Base-by-base conservation (phyloP, 2,113 vertebrate genomes). In the Myxocyprinus asiaticus region DNA sequence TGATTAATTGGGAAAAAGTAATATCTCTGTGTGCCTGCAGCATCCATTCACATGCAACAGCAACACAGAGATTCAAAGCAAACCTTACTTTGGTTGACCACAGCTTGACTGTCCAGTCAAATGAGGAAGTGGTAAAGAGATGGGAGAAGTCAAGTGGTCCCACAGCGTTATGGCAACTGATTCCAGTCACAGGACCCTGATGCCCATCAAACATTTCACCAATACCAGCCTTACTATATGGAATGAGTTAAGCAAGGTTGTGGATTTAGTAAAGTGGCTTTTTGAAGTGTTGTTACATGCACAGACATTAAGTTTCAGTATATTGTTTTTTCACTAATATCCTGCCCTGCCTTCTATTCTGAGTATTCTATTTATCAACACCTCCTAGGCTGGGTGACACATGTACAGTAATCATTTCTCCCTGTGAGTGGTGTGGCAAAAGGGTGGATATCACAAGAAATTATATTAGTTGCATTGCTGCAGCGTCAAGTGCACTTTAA, bases 101-200 rank as follows among this genome's bases (percentile, higher is more conserved):
- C 76, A 96, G 81, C 82, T 96, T 96, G 83, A 96, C 93, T 7
- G 95, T 95, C 95, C 95, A 96, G 88, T 96, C 95, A 88, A 96
- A 96, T 0, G 95, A 96, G 0, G 95, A 96, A 1, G 95, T 96
- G 67, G 93, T 93, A 84, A 96, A 96, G 67, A 96, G 93, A 87
- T 96, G 94, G 8, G 95, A 96, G 85, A 96, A 96, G 83, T 96
- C 95, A 17, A 95, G 87, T 0, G 94, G 91, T 8, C 95, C 95
- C 83, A 94, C 93, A n/a, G 95, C 94, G 89, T 94, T 95, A 84
- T 96, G 95, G 85, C 95, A 96, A 22, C 94, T 95, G 88, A 96
- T 95, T 33, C 95, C 95, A 1, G 95, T 96, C 65, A 96, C 94
- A 0, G 95, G 95, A 7, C 95, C 95, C 85, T 95, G 94, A 79